These are phyloP conservation scores for Brienomyrus brachyistius DNA, from an alignment of 2,113 vertebrate genomes.

Conservation along the genomic window DNA sequence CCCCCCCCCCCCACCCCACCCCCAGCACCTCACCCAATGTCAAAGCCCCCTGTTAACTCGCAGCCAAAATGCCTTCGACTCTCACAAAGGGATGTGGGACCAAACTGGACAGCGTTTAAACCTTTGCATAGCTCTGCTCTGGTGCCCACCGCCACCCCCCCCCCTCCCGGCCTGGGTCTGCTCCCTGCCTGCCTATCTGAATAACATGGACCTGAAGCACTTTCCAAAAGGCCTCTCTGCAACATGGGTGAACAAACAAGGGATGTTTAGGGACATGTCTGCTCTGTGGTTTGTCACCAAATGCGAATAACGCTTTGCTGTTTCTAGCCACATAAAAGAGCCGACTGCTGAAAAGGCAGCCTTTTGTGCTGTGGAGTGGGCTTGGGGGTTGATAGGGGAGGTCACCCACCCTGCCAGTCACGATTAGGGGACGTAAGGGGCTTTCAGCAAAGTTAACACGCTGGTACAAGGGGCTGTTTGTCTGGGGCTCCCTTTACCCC, in stretches of 20 bases:
- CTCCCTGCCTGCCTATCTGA: conserved; percentile 13
- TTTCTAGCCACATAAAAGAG: conserved; percentile 55
- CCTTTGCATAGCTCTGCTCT: conserved; percentile 22
- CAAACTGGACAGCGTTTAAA: conserved; percentile 36
- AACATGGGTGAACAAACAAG: not conserved
- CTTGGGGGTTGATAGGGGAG: conserved; percentile 32
- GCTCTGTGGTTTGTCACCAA: not conserved
- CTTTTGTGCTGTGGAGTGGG: conserved; percentile 35
- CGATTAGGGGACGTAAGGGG: conserved; percentile 57
- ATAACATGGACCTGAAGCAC: conserved; percentile 8
- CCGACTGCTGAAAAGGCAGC: conserved; percentile 29
- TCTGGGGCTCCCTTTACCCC: conserved; percentile 42
- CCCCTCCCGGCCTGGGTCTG: not conserved
- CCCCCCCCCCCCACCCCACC: not conserved
- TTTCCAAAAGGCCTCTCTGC: conserved; percentile 14
- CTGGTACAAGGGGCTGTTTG: conserved; percentile 60
- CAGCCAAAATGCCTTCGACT: conserved; percentile 35
- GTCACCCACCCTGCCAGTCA: conserved; percentile 65
- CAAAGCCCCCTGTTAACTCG: conserved; percentile 31
- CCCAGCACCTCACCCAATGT: not conserved
- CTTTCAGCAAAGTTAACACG: conserved; percentile 56
- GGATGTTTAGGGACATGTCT: not conserved
- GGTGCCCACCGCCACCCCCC: not conserved
- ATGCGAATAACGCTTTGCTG: conserved; percentile 39
- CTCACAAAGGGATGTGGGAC: conserved; percentile 32